These are phyloP conservation scores for Mormyrops boulengeri DNA, from an alignment of 2,797 vertebrate genomes.

Conservation along the genomic window DNA sequence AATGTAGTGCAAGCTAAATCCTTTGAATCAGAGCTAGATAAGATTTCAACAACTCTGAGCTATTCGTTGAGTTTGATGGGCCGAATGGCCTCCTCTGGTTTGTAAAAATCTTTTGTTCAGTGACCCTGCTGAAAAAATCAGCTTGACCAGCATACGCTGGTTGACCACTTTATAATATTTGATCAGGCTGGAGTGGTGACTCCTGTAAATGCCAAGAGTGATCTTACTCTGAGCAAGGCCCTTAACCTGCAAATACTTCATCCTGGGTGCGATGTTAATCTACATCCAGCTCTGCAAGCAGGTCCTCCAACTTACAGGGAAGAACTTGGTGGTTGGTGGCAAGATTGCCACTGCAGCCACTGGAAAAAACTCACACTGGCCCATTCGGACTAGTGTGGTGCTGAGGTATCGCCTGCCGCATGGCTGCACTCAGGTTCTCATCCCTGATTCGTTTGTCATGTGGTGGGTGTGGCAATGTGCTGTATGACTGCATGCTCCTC, in stretches of 20 bases:
- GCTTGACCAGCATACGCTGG: not conserved
- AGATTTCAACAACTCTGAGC: no score
- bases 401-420: no score
- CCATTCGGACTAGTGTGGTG: no score
- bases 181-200: not conserved
- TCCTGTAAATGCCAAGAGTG: not conserved
- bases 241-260: not conserved
- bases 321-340: not conserved
- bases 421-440: not conserved
- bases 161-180: not conserved
- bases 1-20: not conserved
- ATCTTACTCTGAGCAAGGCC: no score
- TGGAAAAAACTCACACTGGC: no score
- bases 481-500: not conserved
- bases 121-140: no score
- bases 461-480: not conserved
- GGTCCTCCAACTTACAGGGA: not conserved
- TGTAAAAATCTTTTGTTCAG: no score
- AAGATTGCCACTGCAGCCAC: not conserved
- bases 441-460: not conserved
- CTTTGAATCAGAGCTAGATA: no score
- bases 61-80: no score
- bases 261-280: not conserved
- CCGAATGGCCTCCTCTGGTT: no score
- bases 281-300: not conserved